Evolutionary conservation across 2,797 vertebrate genomes (phyloP).

Genomic region (Pipistrellus nathusii): DNA sequence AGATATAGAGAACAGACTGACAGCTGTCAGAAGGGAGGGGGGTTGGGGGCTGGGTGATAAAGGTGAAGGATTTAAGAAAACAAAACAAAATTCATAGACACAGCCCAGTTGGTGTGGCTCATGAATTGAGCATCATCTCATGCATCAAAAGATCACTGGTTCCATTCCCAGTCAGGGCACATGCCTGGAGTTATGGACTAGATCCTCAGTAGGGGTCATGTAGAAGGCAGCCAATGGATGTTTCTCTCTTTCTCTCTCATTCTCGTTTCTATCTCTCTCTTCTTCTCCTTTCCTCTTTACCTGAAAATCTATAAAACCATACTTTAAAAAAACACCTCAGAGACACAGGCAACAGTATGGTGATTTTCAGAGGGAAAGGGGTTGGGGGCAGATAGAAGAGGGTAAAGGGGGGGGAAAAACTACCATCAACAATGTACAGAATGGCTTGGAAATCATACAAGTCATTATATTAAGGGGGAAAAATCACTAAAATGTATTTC

Average conservation of each 20-base stretch:
- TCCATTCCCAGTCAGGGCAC: no score
- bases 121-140: no score
- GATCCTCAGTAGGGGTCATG: no score
- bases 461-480: not conserved
- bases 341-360: not conserved
- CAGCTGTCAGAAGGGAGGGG: not conserved
- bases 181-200: no score
- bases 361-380: not conserved
- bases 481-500: constrained; percentile 14
- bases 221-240: no score
- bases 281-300: no score
- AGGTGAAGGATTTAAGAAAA: not conserved
- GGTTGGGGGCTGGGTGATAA: not conserved
- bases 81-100: not conserved
- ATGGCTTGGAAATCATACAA: not conserved
- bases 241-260: no score
- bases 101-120: not conserved
- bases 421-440: not conserved
- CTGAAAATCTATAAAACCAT: no score
- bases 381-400: not conserved
- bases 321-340: not conserved
- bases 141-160: no score
- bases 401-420: not conserved
- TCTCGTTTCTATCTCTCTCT: no score
- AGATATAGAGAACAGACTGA: not conserved